phyloP scores from a whole-genome alignment of 2,888 invertebrate species.

The Antitype chi region DNA sequence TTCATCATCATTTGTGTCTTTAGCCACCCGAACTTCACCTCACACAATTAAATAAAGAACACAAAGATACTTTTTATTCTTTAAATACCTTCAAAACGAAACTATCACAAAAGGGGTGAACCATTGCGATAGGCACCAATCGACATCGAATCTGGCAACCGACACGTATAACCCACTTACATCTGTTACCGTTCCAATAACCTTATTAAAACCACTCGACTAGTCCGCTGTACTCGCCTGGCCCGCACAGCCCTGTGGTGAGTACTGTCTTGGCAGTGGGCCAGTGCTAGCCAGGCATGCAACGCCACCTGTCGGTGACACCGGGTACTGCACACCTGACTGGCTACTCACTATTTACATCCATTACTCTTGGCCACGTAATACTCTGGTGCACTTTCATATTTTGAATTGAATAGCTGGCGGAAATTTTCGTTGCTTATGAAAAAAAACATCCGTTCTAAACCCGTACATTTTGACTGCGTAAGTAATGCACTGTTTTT shows the following conservation, averaged over 20 bases:
- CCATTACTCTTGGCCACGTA: constrained; percentile 19
- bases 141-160: constrained; percentile 14
- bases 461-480: too few species aligned
- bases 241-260: constrained; percentile 46
- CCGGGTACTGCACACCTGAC: constrained; percentile 34
- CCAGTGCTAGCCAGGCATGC: constrained; percentile 42
- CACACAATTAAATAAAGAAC: not conserved
- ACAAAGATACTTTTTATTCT: not conserved
- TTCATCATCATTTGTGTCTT: too few species aligned
- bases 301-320: constrained; percentile 50
- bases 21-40: not conserved
- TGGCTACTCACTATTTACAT: constrained; percentile 12
- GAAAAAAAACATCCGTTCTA: too few species aligned
- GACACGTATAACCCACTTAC: not conserved
- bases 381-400: not conserved
- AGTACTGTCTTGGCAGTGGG: constrained; percentile 51
- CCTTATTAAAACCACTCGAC: constrained; percentile 39
- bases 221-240: not conserved
- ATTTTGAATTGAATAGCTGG: constrained; percentile 6
- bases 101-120: not conserved
- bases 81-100: not conserved
- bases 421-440: too few species aligned
- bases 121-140: not conserved
- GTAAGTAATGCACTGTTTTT: too few species aligned
- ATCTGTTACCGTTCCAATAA: constrained; percentile 23